Evolutionary conservation across 1,140 invertebrate genomes (phyloP).

Genomic region (Matsumurasca onukii): DNA sequence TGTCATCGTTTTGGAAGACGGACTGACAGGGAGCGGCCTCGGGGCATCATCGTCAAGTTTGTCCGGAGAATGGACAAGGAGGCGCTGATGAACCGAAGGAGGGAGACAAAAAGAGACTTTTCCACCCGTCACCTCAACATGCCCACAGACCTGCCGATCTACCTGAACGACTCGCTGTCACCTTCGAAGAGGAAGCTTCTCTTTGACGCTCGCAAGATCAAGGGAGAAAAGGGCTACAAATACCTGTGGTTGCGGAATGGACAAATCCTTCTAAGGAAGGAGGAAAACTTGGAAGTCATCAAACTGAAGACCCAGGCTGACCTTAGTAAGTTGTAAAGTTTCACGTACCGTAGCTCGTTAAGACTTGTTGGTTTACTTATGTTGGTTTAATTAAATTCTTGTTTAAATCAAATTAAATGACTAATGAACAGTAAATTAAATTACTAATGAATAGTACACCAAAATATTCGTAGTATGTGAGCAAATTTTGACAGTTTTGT

Average conservation of each 20-base stretch:
- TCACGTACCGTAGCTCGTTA: too few relatives aligned
- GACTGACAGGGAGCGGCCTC: neutral
- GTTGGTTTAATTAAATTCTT: too few relatives aligned
- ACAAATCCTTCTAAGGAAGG: conserved; percentile 3
- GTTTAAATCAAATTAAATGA: too few relatives aligned
- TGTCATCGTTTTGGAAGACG: conserved; percentile 11
- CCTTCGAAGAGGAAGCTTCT: conserved; percentile 6
- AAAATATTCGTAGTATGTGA: neutral
- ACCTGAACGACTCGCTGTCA: conserved; percentile 21
- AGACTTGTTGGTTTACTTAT: too few relatives aligned
- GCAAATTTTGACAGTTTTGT: conserved; percentile 10
- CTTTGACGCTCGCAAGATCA: neutral
- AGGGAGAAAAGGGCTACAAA: conserved; percentile 16
- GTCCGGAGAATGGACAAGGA: conserved; percentile 24
- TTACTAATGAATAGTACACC: neutral
- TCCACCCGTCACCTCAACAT: conserved; percentile 24
- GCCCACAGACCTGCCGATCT: conserved; percentile 6
- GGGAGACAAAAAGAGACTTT: neutral
- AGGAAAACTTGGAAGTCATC: neutral
- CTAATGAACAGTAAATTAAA: too few relatives aligned
- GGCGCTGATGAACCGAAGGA: conserved; percentile 7
- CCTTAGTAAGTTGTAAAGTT: conserved; percentile 11
- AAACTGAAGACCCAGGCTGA: conserved; percentile 1
- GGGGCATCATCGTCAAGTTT: conserved; percentile 21
- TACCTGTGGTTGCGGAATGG: conserved; percentile 18